Evolutionary conservation across 2,113 vertebrate species (phyloP), one percentile per base, ranked within the genome.

Genomic region (Pristiophorus japonicus): DNA sequence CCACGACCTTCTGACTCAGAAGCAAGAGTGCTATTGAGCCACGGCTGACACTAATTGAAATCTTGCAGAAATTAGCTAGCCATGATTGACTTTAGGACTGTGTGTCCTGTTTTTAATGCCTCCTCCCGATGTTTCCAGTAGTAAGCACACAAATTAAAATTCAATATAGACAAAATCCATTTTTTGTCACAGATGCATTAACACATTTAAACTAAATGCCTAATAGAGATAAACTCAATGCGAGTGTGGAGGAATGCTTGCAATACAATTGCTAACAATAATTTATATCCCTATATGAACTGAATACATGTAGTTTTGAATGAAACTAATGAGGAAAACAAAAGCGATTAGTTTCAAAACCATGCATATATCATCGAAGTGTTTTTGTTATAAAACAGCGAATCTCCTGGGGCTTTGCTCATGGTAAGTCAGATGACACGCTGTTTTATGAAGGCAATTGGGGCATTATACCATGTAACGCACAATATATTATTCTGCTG

Each of bases 311-410:
- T 10, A 11, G 70, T 34, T 73, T 73, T 73, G 70, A 78, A 78
- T 3, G 85, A 88, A 88, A 27, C 27, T 59, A 90, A 16, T n/a
- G 87, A 90, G 51, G 85, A 88, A 90, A 51, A 90, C 87, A 90
- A 90, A 88, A 90, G 47, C 30, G 5, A 59, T 90, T 90, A 90
- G 27, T 4, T 59, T 11, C 87, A 47, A 81, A 73, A 42, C 30
- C 70, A 30, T 73, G 1, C 2, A 90, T 62, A 90, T 59, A 10
- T 34, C 87, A 59, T 5, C 30, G 14, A 90, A 55, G 11, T n/a
- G 11, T 59, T 90, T 0, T 59, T 55, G n/a, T 59, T 59, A 90
- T n/a, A 55, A 3, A 90, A 2, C 51, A 90, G 87, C 34, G 11
- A 90, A 62, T 90, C 27, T 62, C 87, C 87, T 59, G 0, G 51